These are phyloP conservation scores for Drosophila setosimentum DNA, from an alignment of 2,888 invertebrate genomes.

Conservation along the genomic window DNA sequence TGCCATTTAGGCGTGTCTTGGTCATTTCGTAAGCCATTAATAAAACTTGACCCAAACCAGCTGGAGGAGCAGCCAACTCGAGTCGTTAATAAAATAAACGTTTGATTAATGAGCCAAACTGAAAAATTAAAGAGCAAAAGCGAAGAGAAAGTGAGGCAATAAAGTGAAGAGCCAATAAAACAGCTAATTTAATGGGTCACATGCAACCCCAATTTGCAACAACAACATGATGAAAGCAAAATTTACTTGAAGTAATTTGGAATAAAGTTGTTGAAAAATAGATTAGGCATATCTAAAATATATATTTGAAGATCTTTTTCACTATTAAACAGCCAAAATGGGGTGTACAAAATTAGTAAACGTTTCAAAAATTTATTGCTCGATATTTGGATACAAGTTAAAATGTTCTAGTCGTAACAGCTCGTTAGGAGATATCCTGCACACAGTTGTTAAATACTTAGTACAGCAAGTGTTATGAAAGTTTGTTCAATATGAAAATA, in stretches of 20 bases:
- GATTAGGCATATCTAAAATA: neutral
- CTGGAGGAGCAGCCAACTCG: neutral
- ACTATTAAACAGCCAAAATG: neutral
- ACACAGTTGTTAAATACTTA: too few relatives aligned
- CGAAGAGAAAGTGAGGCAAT: neutral
- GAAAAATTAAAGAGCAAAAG: slow-evolving; percentile 37
- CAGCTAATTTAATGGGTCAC: neutral
- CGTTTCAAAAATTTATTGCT: neutral
- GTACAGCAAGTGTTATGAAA: neutral
- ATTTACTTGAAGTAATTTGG: neutral
- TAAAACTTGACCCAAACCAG: slow-evolving; percentile 32
- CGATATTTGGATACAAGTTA: neutral
- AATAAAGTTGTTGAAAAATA: neutral
- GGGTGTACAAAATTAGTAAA: neutral
- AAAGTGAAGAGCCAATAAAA: neutral
- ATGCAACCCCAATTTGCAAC: slow-evolving; percentile 1
- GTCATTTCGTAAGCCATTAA: slow-evolving; percentile 60
- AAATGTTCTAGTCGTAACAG: neutral
- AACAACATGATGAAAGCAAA: neutral
- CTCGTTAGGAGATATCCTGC: neutral
- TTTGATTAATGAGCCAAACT: slow-evolving; percentile 60
- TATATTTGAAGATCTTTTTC: neutral
- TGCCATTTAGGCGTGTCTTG: slow-evolving; percentile 45
- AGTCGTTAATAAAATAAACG: slow-evolving; percentile 47
- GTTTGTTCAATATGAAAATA: neutral